Conservation (phyloP, 2,888 invertebrate species). For the Dichetophora obliterata region DNA sequence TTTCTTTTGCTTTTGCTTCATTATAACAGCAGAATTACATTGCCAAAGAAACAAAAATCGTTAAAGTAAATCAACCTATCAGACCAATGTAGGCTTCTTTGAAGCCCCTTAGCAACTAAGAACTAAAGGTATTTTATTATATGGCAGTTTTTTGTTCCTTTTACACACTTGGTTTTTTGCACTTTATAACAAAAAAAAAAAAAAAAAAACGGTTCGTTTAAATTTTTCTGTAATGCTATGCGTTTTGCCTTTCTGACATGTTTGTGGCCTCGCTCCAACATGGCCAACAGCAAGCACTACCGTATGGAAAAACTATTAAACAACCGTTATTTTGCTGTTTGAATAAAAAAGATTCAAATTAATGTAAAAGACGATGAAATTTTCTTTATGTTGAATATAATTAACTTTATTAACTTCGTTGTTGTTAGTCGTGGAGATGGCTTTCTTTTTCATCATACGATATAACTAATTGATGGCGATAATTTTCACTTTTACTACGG, state of each 20-base stretch:
- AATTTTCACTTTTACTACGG: too few relatives aligned
- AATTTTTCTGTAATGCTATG: too few relatives aligned
- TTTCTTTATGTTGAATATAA: too few relatives aligned
- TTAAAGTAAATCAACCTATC: conserved; percentile 24
- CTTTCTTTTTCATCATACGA: too few relatives aligned
- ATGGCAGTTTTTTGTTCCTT: neutral
- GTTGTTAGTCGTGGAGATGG: too few relatives aligned
- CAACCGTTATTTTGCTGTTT: conserved; percentile 27
- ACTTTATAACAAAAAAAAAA: neutral
- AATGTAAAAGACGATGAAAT: too few relatives aligned
- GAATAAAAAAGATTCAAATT: too few relatives aligned
- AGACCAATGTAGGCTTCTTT: neutral
- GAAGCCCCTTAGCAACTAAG: conserved; percentile 14
- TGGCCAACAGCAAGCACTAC: conserved; percentile 18
- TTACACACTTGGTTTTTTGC: neutral
- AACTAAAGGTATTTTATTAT: conserved; percentile 14
- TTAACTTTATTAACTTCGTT: too few relatives aligned
- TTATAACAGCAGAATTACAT: neutral
- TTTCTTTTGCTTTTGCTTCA: neutral
- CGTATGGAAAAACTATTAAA: conserved; percentile 40
- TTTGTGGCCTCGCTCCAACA: too few relatives aligned
- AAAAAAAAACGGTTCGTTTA: neutral
- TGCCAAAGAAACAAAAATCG: conserved; percentile 1
- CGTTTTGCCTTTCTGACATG: too few relatives aligned
- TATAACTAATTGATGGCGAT: too few relatives aligned